phyloP scores from a whole-genome alignment of 2,888 invertebrate genomes.

The Homarus gammarus region DNA sequence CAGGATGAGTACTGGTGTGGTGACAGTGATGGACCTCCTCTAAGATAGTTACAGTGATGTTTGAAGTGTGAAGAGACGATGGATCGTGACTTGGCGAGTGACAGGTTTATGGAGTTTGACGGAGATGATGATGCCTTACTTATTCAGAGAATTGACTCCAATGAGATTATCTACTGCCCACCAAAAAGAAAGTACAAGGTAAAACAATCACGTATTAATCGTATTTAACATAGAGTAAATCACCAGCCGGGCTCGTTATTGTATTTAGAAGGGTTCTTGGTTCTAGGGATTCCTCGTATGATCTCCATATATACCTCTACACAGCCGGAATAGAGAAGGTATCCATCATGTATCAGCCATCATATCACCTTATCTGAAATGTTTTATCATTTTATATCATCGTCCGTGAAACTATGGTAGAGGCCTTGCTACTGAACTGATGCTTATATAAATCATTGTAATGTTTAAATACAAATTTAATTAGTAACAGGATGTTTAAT shows the following conservation, averaged over 20 bases:
- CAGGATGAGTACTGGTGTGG: constrained; percentile 26
- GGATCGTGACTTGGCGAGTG: constrained; percentile 43
- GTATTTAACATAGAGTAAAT: not conserved
- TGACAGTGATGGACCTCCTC: not conserved
- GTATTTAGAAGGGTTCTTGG: not conserved
- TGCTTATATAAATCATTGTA: too few species aligned
- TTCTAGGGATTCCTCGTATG: too few species aligned
- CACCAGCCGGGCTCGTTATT: not conserved
- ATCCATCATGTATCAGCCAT: too few species aligned
- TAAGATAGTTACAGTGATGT: constrained; percentile 29
- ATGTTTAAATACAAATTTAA: too few species aligned
- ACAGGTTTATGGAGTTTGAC: constrained; percentile 59
- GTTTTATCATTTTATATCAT: too few species aligned
- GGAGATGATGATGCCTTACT: constrained; percentile 66
- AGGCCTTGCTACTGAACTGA: too few species aligned
- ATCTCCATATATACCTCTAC: too few species aligned
- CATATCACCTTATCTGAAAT: too few species aligned
- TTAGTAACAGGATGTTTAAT: too few species aligned
- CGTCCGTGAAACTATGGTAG: too few species aligned
- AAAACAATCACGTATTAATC: not conserved
- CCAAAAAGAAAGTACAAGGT: constrained; percentile 74
- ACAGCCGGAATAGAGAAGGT: too few species aligned
- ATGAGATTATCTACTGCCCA: constrained; percentile 73
- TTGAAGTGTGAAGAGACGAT: constrained; percentile 35
- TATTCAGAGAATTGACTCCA: constrained; percentile 73